Conservation (phyloP, 92 coral and sea anemone genomes). For the Chrysogorgia sp. region DNA sequence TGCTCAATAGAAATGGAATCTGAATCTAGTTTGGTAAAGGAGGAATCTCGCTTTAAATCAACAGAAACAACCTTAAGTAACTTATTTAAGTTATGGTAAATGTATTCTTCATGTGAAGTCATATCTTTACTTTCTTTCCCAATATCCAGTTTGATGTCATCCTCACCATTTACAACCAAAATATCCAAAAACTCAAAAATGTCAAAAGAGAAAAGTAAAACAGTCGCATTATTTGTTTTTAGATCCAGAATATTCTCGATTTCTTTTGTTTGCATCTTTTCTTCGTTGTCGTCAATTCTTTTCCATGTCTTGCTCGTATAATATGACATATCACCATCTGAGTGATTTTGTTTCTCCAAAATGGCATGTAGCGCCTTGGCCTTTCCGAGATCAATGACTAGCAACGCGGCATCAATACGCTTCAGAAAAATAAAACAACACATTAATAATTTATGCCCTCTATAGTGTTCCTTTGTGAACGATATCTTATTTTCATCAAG, state of each 20-base stretch:
- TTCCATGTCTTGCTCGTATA: not conserved
- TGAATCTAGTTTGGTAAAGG: not conserved
- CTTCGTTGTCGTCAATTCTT: not conserved
- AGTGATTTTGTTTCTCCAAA: not conserved
- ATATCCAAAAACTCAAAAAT: not conserved
- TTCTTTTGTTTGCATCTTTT: not conserved
- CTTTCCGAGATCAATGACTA: no score
- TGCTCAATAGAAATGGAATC: not conserved
- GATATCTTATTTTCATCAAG: slow-evolving; percentile 32
- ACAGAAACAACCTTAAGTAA: not conserved
- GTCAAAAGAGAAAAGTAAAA: not conserved
- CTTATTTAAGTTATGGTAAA: not conserved
- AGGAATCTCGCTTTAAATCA: not conserved
- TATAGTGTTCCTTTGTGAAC: not conserved
- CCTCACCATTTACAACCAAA: not conserved
- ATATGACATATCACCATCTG: not conserved
- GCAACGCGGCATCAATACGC: not conserved
- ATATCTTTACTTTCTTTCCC: not conserved
- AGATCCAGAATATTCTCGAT: not conserved
- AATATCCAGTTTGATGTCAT: not conserved
- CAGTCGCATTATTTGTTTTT: not conserved
- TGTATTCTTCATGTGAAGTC: no score
- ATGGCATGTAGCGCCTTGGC: not conserved
- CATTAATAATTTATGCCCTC: not conserved
- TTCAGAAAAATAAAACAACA: slow-evolving; percentile 27